Percentiles rank a stretch among this genome's conserved stretches.
Evolutionary conservation across 2,888 invertebrate species (phyloP).

Genomic region (Scaptomyza flava): DNA sequence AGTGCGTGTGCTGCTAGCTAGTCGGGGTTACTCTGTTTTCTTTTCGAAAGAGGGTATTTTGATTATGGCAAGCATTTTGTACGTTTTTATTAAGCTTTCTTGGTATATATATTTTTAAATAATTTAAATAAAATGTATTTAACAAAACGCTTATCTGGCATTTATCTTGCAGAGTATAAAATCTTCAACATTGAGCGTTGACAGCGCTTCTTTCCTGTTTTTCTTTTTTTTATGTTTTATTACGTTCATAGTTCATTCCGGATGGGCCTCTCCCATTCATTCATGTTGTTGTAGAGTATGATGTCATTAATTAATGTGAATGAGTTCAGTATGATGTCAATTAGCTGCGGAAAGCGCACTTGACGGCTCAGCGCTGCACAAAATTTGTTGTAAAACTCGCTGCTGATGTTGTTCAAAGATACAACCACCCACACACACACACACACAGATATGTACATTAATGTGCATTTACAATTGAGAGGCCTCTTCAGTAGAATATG

Average conservation of each 20-base stretch:
- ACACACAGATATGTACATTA: too few species aligned
- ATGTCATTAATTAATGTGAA: conserved; percentile 80
- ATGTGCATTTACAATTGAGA: conserved; percentile 52
- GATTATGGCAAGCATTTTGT: neutral
- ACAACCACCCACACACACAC: conserved; percentile 35
- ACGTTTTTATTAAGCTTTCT: too few species aligned
- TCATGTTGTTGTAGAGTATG: conserved; percentile 58
- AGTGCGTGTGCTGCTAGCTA: conserved; percentile 55
- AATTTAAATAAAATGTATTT: too few species aligned
- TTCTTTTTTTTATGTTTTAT: conserved; percentile 18
- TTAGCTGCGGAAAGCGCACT: conserved; percentile 79
- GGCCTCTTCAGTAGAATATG: conserved; percentile 23
- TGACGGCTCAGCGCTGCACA: conserved; percentile 58
- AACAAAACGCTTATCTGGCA: neutral
- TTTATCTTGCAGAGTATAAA: conserved; percentile 14
- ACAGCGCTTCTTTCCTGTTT: neutral
- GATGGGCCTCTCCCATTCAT: conserved; percentile 33
- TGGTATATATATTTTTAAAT: too few species aligned
- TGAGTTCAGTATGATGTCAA: conserved; percentile 80
- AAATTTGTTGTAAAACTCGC: conserved; percentile 55
- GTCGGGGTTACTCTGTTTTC: neutral
- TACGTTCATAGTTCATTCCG: conserved; percentile 20
- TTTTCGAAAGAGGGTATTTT: neutral
- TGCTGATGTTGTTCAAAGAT: conserved; percentile 35
- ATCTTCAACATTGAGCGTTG: conserved; percentile 7